phyloP scores from a whole-genome alignment of 2,888 invertebrate species.

The Drosophila nr. perissopoda region DNA sequence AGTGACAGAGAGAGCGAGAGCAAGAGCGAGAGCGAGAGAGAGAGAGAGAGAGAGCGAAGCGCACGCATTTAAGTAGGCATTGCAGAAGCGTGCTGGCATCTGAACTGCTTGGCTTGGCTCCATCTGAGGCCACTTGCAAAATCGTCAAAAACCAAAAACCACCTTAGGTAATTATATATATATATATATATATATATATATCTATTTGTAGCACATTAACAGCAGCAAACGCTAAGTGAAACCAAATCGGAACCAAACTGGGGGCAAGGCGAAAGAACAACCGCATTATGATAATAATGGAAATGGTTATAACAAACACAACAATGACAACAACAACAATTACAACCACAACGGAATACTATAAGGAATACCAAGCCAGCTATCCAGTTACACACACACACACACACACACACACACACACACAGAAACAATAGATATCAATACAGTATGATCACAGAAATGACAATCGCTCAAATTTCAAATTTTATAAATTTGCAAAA shows the following conservation, averaged over 20 bases:
- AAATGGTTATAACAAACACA: slow-evolving; percentile 60
- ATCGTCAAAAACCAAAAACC: slow-evolving; percentile 17
- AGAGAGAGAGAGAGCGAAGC: slow-evolving; percentile 20
- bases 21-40: neutral
- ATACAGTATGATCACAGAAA: too few species aligned
- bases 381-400: slow-evolving; percentile 47
- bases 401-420: slow-evolving; percentile 3
- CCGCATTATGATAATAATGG: slow-evolving; percentile 77
- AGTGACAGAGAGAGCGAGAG: neutral
- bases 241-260: slow-evolving; percentile 39
- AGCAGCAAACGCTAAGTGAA: slow-evolving; percentile 19
- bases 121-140: slow-evolving; percentile 62
- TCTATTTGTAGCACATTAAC: slow-evolving; percentile 14
- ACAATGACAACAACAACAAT: slow-evolving; percentile 9
- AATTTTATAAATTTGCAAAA: neutral
- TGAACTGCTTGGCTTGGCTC: slow-evolving; percentile 49
- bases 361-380: slow-evolving; percentile 38
- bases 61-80: slow-evolving; percentile 68
- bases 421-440: neutral
- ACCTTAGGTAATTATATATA: slow-evolving; percentile 36
- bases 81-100: slow-evolving; percentile 73
- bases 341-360: slow-evolving; percentile 11
- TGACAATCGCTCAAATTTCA: too few species aligned
- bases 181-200: slow-evolving; percentile 1
- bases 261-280: slow-evolving; percentile 62